Base-by-base conservation (phyloP, 1,140 invertebrate genomes). In the Helicoverpa zea region DNA sequence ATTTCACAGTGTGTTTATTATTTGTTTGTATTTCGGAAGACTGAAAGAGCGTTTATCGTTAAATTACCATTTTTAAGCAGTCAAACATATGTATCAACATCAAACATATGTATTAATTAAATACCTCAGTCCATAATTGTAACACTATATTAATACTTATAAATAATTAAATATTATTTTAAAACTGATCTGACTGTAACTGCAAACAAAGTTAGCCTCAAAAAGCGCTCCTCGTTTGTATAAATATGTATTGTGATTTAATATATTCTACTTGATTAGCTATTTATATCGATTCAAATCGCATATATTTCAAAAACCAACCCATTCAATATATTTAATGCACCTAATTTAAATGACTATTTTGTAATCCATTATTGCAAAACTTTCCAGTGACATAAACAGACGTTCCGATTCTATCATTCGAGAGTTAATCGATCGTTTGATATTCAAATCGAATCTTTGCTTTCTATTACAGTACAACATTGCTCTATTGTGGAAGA, bases 61-160 rank as follows among this genome's bases (percentile, higher is more conserved):
- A 1, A 29, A 54, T 58, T 43, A 11, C 35, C 29, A 51, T 16
- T 72, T 72, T 29, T 29, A 72, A 72, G 49, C 23, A 72, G 47
- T 30, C 49, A 72, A 23, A 30, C 5, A 43, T 43, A 43, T 43
- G 47, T 72, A 12, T 16, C n/a, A 11, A 54, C n/a, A n/a, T 30
- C 49, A 72, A 23, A 30, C 5, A 43, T 43, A 43, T 43, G 47
- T 72, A 12, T 10, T 54, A 3, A 13, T 52, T 72, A 10, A 51
- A 76, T 76, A 76, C 43, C 73, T 76, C 73, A 76, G 73, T 63
- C 70, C 73, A 75, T 75, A n/a, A 61, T 30, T 61, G 14, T 72
- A 72, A 52, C 52, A 52, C 16, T 47, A 68, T 72, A 52, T 47
- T 47, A 68, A 68, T 68, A 68, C 70, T 73, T 73, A 73, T 58